Evolutionary conservation across 2,888 invertebrate genomes (phyloP), one percentile per base, ranked within the genome.

Genomic region (Gortyna flavago): DNA sequence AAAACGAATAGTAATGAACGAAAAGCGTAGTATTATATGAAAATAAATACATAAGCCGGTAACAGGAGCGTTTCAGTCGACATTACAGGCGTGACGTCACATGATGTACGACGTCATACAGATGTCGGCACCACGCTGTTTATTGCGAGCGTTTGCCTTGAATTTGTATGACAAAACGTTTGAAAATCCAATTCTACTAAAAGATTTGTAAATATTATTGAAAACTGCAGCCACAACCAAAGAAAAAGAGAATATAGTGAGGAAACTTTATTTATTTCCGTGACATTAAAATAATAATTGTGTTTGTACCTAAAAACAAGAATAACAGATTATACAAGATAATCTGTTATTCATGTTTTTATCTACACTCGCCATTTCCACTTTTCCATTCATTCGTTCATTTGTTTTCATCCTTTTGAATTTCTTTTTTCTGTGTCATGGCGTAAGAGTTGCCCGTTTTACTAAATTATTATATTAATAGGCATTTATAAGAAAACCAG

Each of bases 31-130:
- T 18, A 44, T 72, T 16, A 65, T 54, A 11, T 11, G 54, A n/a
- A 57, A n/a, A 57, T n/a, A n/a, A 57, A 57, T 57, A 41, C 41
- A 41, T 41, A 25, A 25, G n/a, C n/a, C 18, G 21, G 18, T 51
- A 21, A 51, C 21, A 21, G 51, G 18, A 51, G 21, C 35, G 9
- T 35, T 64, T 57, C 64, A 57, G 44, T 18, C 13, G 8, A 32
- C 57, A 8, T 35, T 7, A 57, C 35, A 75, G 5, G 5, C n/a
- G 32, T 64, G 68, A 38, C 62, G 57, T 41, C 25, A 77, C n/a
- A 13, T 44, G 35, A 62, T 54, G n/a, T 75, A 35, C 68, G 77
- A 62, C 67, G 32, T 67, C 59, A 64, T 44, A 35, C 29, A 77
- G 21, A 66, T 68, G 44, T 78, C 44, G 6, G 29, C 41, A 62